These are phyloP conservation scores for Channa argus DNA, from an alignment of 2,113 vertebrate species.

Conservation along the genomic window DNA sequence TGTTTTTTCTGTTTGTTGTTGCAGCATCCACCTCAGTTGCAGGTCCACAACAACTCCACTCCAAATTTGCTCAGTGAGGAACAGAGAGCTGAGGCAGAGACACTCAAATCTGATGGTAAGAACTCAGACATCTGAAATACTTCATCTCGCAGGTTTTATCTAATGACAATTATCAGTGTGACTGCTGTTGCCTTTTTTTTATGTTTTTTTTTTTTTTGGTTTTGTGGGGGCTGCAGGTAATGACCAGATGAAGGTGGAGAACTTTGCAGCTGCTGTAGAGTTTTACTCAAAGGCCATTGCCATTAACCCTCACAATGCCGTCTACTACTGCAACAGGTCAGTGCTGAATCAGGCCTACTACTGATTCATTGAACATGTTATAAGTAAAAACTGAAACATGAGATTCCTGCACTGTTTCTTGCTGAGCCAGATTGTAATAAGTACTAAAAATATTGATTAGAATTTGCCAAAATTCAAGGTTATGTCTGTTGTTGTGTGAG, in stretches of 20 bases:
- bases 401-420: no score
- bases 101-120: conserved; percentile 92
- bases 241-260: conserved; percentile 96
- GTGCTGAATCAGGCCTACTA: not conserved
- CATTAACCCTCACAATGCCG: conserved; percentile 92
- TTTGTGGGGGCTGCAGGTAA: conserved; percentile 84
- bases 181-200: no score
- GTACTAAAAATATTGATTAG: no score
- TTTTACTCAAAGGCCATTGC: conserved; percentile 95
- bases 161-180: no score
- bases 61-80: conserved; percentile 83
- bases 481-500: no score
- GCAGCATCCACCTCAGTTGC: conserved; percentile 75
- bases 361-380: no score
- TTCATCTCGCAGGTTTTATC: no score
- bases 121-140: no score
- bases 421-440: no score
- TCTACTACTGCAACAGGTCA: conserved; percentile 98
- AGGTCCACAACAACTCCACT: conserved; percentile 74
- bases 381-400: no score
- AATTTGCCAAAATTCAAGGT: no score
- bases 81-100: conserved; percentile 89
- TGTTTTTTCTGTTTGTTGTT: not conserved
- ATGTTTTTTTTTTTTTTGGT: not conserved
- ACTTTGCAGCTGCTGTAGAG: conserved; percentile 90